Percentiles rank a stretch among this genome's conserved stretches.
Conservation (phyloP, 2,888 invertebrate species). For the Kuschelorhynchus macadamiae region DNA sequence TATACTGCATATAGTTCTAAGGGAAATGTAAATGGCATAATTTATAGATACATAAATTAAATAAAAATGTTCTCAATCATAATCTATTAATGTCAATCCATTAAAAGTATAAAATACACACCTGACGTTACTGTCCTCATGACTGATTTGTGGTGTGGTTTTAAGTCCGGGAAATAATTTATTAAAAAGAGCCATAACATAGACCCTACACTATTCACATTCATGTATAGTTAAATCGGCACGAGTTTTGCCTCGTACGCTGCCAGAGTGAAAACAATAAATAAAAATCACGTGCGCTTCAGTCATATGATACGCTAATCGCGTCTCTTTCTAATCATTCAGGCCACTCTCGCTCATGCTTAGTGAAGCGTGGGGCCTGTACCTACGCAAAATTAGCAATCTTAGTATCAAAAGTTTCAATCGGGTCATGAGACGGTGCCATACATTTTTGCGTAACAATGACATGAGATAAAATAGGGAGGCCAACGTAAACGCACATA, state of each 20-base stretch:
- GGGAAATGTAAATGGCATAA: too few relatives aligned
- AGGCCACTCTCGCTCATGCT: conserved; percentile 35
- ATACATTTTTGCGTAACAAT: conserved; percentile 14
- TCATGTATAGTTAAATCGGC: conserved; percentile 45
- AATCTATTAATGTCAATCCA: too few relatives aligned
- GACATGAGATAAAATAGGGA: conserved; percentile 9
- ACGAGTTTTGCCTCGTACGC: conserved; percentile 42
- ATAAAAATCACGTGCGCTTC: conserved; percentile 50
- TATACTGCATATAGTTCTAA: too few relatives aligned
- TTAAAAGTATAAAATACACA: conserved; percentile 26
- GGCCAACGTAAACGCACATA: conserved; percentile 8
- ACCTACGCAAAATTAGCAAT: conserved; percentile 39
- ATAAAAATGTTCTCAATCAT: too few relatives aligned
- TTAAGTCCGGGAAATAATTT: conserved; percentile 44
- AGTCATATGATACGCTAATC: conserved; percentile 48
- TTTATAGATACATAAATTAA: too few relatives aligned
- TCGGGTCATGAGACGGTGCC: conserved; percentile 27
- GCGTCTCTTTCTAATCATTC: conserved; percentile 37
- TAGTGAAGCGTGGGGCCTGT: background rate
- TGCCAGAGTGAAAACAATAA: conserved; percentile 52
- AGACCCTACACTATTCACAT: conserved; percentile 45
- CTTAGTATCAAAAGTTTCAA: conserved; percentile 14
- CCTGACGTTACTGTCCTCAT: conserved; percentile 43
- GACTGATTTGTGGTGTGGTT: conserved; percentile 24
- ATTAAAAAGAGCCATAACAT: conserved; percentile 51